Base-by-base conservation (phyloP, 53 echinoderm and acorn worm genomes). In the Henricia sp. region DNA sequence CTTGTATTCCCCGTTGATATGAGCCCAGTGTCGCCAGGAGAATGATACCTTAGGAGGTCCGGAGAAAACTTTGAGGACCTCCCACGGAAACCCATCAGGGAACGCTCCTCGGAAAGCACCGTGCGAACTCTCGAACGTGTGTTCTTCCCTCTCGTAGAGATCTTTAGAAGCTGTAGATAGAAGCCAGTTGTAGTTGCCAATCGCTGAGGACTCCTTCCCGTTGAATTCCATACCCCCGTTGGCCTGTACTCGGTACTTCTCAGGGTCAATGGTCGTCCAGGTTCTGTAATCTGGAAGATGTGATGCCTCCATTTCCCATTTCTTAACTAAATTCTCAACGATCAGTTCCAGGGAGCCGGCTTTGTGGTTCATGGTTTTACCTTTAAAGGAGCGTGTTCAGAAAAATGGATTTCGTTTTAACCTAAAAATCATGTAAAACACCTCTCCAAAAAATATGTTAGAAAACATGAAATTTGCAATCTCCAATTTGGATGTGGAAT, bases 11-110 rank as follows among this genome's bases (percentile, higher is more conserved):
- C 93, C 93, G 24, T 17, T 78, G 67, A 90, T 88, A 14, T 20
- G 67, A 0, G 84, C 88, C 93, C 93, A 93, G 53, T 93, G 93
- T 11, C 93, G 88, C 93, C 93, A 93, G 13, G 91, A 83, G 64
- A 93, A 91, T 29, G 85, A 52, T n/a, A 93, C 88, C 52, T 58
- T 91, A 0, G 93, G 93, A 3, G 93, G 93, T 19, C 93, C 89
- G 12, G 59, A 68, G 30, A 93, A 83, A 29, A 93, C 93, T 63
- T 91, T 77, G 17, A 93, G 27, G 10, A 93, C 88, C 69, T 93
- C 93, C 93, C 93, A 93, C 10, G 93, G 66, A 50, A 93, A 93
- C 29, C 93, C 92, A 8, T 89, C 63, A 4, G 71, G 43, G 59
- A 92, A 92, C 33, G 92, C 89, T 17, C 82, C 70, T 10, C 72